A percentile compares a stretch with the other conserved stretches of the same genome.
phyloP scores from a whole-genome alignment of 2,797 vertebrate species.

The Petrocephalus schoutedeni region DNA sequence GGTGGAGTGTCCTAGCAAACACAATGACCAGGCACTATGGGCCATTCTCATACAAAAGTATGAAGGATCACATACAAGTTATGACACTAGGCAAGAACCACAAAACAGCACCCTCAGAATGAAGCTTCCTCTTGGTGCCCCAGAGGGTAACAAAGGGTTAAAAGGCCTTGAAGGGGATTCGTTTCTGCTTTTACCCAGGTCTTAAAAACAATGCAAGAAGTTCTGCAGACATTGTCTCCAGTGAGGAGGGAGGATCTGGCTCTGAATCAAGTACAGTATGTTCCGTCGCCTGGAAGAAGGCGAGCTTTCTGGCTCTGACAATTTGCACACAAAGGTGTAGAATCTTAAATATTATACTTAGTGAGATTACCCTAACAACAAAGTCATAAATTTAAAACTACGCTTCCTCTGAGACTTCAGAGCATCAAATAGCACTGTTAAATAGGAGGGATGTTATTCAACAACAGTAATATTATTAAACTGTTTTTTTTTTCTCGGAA shows the following conservation, averaged over 20 bases:
- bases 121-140: background rate
- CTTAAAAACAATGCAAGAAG: constrained; percentile 28
- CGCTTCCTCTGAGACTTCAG: background rate
- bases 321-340: constrained; percentile 17
- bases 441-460: background rate
- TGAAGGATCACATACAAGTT: background rate
- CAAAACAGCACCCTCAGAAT: background rate
- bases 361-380: background rate
- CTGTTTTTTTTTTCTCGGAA: background rate
- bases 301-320: background rate
- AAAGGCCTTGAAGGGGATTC: constrained; percentile 8
- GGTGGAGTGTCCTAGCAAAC: background rate
- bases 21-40: background rate
- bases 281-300: background rate
- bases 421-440: background rate
- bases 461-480: background rate
- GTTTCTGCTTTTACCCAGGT: constrained; percentile 16
- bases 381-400: background rate
- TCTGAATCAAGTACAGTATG: constrained; percentile 1
- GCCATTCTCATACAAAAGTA: background rate
- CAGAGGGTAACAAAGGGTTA: background rate
- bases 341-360: background rate
- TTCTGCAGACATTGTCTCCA: constrained; percentile 18
- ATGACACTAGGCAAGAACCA: background rate
- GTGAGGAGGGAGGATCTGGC: constrained; percentile 13